Evolutionary conservation across 2,797 vertebrate species (phyloP), one percentile per base, ranked within the genome.

Genomic region (Pterois miles): DNA sequence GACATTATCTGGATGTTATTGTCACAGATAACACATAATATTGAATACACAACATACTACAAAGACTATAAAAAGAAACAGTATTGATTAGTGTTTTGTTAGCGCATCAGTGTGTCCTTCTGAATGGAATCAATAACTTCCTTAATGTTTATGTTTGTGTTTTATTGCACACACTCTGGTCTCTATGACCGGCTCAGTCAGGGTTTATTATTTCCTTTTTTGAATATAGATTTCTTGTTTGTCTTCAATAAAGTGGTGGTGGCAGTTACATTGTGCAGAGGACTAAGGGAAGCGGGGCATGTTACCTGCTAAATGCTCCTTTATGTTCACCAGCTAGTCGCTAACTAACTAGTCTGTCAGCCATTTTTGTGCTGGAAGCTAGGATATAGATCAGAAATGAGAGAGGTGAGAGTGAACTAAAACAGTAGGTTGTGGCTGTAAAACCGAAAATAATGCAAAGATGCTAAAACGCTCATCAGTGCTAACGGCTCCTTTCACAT

Each of bases 1-100:
- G 20, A 27, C 10, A 75, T 73, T 1, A 81, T 78, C 34, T 76
- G 11, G 68, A 33, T 60, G 60, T n/a, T 63, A 38, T 27, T 71
- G 68, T 67, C 6, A 7, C 1, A 67, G 40, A 22, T 20, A 48
- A 52, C 13, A 48, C 43, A 36, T 33, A 29, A 16, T 34, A 65
- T 20, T 40, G 8, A 74, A 43, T 7, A 33, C 2, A 48, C 18
- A 25, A 25, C 1, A 52, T 33, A 60, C 18, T 12, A n/a, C n/a
- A 77, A 60, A 53, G 56, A 46, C 7, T 22, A 31, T 34, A 29
- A 36, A 54, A 65, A 76, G 4, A 18, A 60, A 50, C 34, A 9
- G 8, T 54, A 75, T 62, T 63, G 31, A 66, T 56, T 38, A 2
- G 33, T 22, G n/a, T 53, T 25, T 53, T 80, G 5, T 64, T 20